Evolutionary conservation across 2,888 invertebrate species (phyloP), one percentile per base, ranked within the genome.

Genomic region (Eremobia ochroleuca): DNA sequence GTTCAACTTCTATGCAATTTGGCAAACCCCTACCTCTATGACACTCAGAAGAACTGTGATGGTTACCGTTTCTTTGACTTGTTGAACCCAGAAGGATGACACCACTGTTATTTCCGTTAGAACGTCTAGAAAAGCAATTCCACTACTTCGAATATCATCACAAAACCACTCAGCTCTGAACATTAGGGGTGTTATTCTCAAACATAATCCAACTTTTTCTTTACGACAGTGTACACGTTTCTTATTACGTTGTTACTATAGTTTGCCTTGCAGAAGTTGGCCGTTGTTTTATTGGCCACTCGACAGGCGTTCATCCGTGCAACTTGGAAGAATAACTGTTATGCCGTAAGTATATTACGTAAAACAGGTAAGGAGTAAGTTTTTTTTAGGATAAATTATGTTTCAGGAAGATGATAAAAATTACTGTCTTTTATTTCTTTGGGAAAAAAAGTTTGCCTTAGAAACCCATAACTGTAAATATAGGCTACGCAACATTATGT

Each of bases 281-380:
- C 62, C 79, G 77, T 78, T 79, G 83, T 85, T 86, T 88, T 90
- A 89, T 88, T 87, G 76, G 79, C 59, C 70, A 77, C 82, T 87
- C 78, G 72, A 80, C 76, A 69, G 77, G 78, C 87, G 70, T 77
- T 85, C 81, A 83, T 87, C 77, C 85, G 77, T 71, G 65, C 82
- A 87, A 84, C 83, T 88, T 82, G 62, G 62, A 55, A 77, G 76
- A 79, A 88, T 87, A 79, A 85, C 78, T 85, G 77, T 85, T 75
- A 70, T 79, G 73, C 68, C 37, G 66, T 77, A 77, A 83, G 81
- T 77, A 79, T n/a, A n/a, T n/a, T n/a, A n/a, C 70, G 76, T 79
- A 76, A 73, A 85, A 64, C 61, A 81, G 76, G 65, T 75, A 58
- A 65, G 18, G 28, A n/a, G 43, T n/a, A 31, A 37, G 25, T 28